Evolutionary conservation across 2,888 invertebrate species (phyloP).

Genomic region (Drosophila borborema): DNA sequence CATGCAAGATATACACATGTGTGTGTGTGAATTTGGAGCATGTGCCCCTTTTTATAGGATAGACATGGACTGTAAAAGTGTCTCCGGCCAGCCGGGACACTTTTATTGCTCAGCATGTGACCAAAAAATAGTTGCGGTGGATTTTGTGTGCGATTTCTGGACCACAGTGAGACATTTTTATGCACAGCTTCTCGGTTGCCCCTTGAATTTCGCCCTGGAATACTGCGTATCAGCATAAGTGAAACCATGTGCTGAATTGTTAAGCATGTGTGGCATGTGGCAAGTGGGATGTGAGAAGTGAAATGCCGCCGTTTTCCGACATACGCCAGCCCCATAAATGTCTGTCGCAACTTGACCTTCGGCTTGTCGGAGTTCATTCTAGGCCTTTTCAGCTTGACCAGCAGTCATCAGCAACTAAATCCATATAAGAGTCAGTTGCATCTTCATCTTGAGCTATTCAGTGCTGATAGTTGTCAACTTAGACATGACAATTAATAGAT

Average conservation of each 20-base stretch:
- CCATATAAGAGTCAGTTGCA: conserved; percentile 65
- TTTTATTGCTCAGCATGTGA: conserved; percentile 76
- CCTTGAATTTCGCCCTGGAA: conserved; percentile 14
- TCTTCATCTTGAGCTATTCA: conserved; percentile 58
- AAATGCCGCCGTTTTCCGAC: conserved; percentile 44
- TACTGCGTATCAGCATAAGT: conserved; percentile 65
- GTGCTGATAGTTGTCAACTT: conserved; percentile 15
- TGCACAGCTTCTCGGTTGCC: conserved; percentile 38
- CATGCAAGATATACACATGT: conserved; percentile 6
- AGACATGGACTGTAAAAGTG: conserved; percentile 70
- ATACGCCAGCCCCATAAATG: conserved; percentile 50
- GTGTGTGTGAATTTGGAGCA: conserved; percentile 58
- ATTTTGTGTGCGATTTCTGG: conserved; percentile 71
- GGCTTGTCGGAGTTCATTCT: conserved; percentile 2
- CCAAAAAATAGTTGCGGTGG: conserved; percentile 77
- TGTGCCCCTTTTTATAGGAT: conserved; percentile 70
- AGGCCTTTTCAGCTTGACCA: conserved; percentile 14
- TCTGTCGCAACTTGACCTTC: conserved; percentile 56
- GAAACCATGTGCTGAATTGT: conserved; percentile 73
- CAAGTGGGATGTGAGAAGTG: conserved; percentile 37
- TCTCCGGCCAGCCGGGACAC: conserved; percentile 69
- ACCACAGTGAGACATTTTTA: conserved; percentile 61
- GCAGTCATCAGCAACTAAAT: conserved; percentile 39
- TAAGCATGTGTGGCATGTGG: conserved; percentile 52
- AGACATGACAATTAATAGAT: conserved; percentile 7